Percentiles rank a stretch among this genome's conserved stretches.
These are phyloP conservation scores for Urophycis tenuis DNA, from an alignment of 2,797 vertebrate species.

Conservation along the genomic window DNA sequence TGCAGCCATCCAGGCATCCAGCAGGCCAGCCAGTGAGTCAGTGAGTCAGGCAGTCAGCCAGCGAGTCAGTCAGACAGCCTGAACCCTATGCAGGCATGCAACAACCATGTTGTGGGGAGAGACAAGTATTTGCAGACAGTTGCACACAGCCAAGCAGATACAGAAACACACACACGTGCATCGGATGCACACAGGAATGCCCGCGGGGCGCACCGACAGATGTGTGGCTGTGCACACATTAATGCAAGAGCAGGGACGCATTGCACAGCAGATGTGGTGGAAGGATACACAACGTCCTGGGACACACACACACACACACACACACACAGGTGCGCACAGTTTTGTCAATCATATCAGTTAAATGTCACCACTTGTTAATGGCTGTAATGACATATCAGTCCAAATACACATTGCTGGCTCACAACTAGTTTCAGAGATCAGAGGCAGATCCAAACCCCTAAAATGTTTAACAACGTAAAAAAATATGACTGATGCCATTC, in stretches of 20 bases:
- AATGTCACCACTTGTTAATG: conserved; percentile 52
- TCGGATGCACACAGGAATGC: conserved; percentile 11
- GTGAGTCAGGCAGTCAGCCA: neutral
- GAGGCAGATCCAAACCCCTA: conserved; percentile 35
- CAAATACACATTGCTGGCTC: conserved; percentile 37
- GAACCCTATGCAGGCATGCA: neutral
- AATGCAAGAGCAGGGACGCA: conserved; percentile 32
- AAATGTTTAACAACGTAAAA: conserved; percentile 29
- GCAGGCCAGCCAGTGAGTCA: conserved; percentile 19
- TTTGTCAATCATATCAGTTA: conserved; percentile 48
- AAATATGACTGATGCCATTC: conserved; percentile 33
- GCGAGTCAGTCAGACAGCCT: neutral
- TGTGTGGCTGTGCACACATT: conserved; percentile 33
- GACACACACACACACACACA: conserved; percentile 21
- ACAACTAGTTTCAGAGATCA: conserved; percentile 38
- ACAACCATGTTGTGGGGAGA: neutral
- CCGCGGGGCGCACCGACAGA: conserved; percentile 21
- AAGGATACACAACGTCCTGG: conserved; percentile 17
- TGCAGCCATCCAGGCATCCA: conserved; percentile 51
- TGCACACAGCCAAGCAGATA: conserved; percentile 42
- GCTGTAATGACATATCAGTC: conserved; percentile 45
- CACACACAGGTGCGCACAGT: conserved; percentile 43
- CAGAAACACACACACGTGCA: conserved; percentile 1
- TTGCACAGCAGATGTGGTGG: conserved; percentile 26
- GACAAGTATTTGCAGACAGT: conserved; percentile 32